These are phyloP conservation scores for Eledone cirrhosa DNA, from an alignment of 2,888 invertebrate species.

Conservation along the genomic window DNA sequence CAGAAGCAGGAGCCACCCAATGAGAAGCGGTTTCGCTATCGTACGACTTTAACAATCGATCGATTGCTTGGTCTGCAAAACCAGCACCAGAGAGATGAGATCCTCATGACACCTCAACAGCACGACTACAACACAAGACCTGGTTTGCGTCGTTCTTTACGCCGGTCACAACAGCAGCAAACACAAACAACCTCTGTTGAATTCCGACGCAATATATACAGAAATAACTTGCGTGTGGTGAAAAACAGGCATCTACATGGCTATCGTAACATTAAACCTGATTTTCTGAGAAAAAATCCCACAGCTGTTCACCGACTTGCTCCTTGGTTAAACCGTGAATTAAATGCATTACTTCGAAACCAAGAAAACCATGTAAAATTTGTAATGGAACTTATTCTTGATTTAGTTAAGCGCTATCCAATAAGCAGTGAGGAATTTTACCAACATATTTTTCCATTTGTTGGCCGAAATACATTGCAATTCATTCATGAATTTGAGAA, in stretches of 20 bases:
- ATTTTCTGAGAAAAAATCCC: constrained; percentile 72
- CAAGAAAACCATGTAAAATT: constrained; percentile 66
- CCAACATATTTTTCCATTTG: constrained; percentile 75
- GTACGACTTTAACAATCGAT: constrained; percentile 62
- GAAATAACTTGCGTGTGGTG: constrained; percentile 79
- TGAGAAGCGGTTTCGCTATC: constrained; percentile 61
- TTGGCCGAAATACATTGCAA: constrained; percentile 80
- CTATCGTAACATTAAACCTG: constrained; percentile 53
- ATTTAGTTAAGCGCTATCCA: constrained; percentile 70
- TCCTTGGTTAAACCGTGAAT: constrained; percentile 88
- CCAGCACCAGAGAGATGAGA: constrained; percentile 26
- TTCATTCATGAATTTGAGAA: constrained; percentile 89
- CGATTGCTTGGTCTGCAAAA: constrained; percentile 40
- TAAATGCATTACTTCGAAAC: constrained; percentile 75
- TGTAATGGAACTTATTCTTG: constrained; percentile 77
- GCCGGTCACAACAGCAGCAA: constrained; percentile 38
- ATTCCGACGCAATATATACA: constrained; percentile 77
- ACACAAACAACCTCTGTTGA: constrained; percentile 41
- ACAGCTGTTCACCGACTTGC: constrained; percentile 83
- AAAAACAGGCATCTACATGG: constrained; percentile 52
- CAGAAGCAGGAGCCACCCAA: constrained; percentile 35
- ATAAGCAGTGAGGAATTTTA: constrained; percentile 74
- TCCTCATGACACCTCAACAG: constrained; percentile 26
- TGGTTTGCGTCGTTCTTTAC: constrained; percentile 30
- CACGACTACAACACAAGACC: constrained; percentile 38